Evolutionary conservation across 2,113 vertebrate genomes (phyloP).

Genomic region (Tachycineta bicolor): DNA sequence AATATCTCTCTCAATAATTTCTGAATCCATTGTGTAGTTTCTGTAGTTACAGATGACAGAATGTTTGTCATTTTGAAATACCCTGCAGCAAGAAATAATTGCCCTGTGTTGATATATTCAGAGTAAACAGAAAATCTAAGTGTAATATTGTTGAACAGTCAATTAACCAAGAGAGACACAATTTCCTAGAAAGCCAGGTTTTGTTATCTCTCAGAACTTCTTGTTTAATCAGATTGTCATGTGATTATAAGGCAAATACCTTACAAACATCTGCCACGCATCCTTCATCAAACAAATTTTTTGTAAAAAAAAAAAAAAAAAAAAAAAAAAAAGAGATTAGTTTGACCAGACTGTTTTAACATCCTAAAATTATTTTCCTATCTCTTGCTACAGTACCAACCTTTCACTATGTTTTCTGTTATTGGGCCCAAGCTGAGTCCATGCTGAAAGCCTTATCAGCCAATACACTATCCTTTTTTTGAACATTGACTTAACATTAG

Average conservation of each 20-base stretch:
- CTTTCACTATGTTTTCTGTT: background rate
- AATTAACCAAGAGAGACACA: constrained; percentile 38
- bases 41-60: background rate
- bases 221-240: constrained; percentile 45
- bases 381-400: background rate
- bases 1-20: background rate
- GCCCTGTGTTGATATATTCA: constrained; percentile 1
- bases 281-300: background rate
- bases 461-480: background rate
- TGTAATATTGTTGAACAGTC: constrained; percentile 36
- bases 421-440: background rate
- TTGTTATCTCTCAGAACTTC: constrained; percentile 29
- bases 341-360: background rate
- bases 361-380: background rate
- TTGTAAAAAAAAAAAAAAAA: background rate
- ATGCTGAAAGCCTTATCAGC: background rate
- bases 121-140: constrained; percentile 49
- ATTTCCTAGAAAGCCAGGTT: constrained; percentile 43
- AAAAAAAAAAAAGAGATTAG: background rate
- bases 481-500: background rate
- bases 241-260: constrained; percentile 40
- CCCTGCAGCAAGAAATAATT: constrained; percentile 18
- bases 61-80: constrained; percentile 37
- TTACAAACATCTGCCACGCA: background rate
- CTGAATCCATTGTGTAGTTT: background rate